Base-by-base conservation (phyloP, 35 echinoderm and acorn worm species). In the Lytechinus variegatus region DNA sequence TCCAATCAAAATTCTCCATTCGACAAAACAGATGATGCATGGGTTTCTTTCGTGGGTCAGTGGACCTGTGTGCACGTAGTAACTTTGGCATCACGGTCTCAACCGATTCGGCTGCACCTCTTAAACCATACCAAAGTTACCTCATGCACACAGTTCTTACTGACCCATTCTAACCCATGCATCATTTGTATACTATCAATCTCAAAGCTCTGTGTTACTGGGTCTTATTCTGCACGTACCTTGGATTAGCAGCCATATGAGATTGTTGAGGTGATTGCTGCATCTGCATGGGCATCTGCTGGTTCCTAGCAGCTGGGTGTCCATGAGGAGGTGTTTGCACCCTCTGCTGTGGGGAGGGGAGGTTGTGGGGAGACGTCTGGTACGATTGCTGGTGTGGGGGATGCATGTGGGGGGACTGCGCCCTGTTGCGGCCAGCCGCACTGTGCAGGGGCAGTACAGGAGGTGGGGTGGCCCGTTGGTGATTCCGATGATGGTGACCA, bases 341-440 rank as follows among this genome's bases (percentile, higher is more conserved):
- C 55, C 92, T 93, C 92, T 93, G 92, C 53, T 93, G 92, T 9
- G 92, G 92, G 53, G 54, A 57, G 27, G 92, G 53, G 19, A 93
- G 12, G 92, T 54, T 54, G 53, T 93, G 92, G 1, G 92, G 92
- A 27, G 92, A 93, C 52, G 53, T 57, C 55, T 54, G 92, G 55
- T 27, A 33, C 52, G 33, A 33, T 10, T 44, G 88, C 9, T 54
- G 92, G 53, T 93, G 92, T 54, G 92, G n/a, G 92, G 92, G 92
- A 57, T 93, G 92, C 92, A 93, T 93, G 21, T 93, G 92, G n/a
- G 92, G 92, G 52, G 92, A 93, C 92, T 93, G 92, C 54, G 92
- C 92, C 54, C 92, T 54, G 52, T 33, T 54, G 27, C 92, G 92
- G 92, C 92, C 92, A 93, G 92, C 92, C 92, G 92, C n/a, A 16